A percentile compares a stretch with the other conserved stretches of the same genome.
Conservation (phyloP, 2,888 invertebrate species). For the Cosmopolites sordidus region DNA sequence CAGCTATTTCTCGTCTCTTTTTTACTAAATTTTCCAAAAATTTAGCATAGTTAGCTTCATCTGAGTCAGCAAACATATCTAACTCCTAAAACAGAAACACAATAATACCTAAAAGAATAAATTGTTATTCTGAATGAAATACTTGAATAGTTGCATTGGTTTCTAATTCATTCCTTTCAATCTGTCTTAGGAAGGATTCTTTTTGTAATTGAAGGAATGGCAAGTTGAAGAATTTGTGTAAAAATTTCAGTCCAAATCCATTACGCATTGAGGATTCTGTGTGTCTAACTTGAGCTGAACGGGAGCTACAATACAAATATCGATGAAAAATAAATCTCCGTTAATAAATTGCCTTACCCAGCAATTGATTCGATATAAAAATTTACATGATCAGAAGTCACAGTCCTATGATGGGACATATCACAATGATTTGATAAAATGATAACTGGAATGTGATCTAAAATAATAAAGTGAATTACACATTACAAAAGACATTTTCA, state of each 20-base stretch:
- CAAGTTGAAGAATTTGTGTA: constrained; percentile 93
- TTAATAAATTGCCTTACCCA: constrained; percentile 48
- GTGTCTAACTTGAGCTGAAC: constrained; percentile 70
- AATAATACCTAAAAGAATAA: too few species aligned
- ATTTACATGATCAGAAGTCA: constrained; percentile 66
- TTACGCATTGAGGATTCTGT: constrained; percentile 94
- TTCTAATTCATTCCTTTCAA: constrained; percentile 81
- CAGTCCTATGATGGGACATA: constrained; percentile 92
- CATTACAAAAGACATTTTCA: too few species aligned
- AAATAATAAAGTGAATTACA: too few species aligned
- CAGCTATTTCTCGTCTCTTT: constrained; percentile 68
- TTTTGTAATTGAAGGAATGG: constrained; percentile 89
- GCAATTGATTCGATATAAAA: constrained; percentile 63
- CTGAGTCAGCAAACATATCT: constrained; percentile 70
- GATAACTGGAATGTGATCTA: constrained; percentile 71
- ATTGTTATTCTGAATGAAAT: too few species aligned
- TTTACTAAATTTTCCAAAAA: constrained; percentile 72
- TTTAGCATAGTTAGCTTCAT: constrained; percentile 70
- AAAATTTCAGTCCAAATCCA: constrained; percentile 85
- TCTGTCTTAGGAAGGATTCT: constrained; percentile 74
- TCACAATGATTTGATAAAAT: constrained; percentile 93
- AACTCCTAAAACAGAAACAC: constrained; percentile 51
- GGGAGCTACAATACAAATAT: constrained; percentile 39
- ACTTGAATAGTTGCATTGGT: constrained; percentile 65
- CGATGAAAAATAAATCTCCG: neutral